Evolutionary conservation across 37 sponge, comb jelly and placozoan species (phyloP).

Genomic region (Lycopodina hypogea): DNA sequence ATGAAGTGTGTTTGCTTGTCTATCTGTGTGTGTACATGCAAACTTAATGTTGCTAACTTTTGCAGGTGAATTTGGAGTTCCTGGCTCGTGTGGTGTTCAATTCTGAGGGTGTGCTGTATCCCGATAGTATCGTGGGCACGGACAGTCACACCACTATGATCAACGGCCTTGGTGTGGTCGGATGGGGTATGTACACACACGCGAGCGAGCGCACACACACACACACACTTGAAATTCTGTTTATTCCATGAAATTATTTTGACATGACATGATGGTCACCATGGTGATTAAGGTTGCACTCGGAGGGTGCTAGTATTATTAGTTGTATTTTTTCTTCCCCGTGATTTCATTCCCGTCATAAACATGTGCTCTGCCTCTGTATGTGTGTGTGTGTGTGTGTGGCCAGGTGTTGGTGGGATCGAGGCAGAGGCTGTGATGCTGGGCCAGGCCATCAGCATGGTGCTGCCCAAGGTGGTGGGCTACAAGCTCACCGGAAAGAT

Average conservation of each 20-base stretch:
- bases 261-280: no score
- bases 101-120: constrained; percentile 67
- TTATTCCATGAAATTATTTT: no score
- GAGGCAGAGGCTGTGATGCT: constrained; percentile 94
- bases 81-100: constrained; percentile 87
- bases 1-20: no score
- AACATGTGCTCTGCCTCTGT: no score
- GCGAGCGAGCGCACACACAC: no score
- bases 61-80: constrained; percentile 88
- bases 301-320: no score
- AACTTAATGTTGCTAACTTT: no score
- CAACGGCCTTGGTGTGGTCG: constrained; percentile 89
- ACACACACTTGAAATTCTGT: not conserved
- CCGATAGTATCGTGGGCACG: constrained; percentile 93
- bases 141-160: constrained; percentile 95
- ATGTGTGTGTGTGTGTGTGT: no score
- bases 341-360: no score
- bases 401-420: constrained; percentile 90
- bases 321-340: no score
- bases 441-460: constrained; percentile 88
- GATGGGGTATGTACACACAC: constrained; percentile 79
- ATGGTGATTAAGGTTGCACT: no score
- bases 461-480: constrained; percentile 90
- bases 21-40: not conserved
- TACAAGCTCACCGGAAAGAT: constrained; percentile 75